Base-by-base conservation (phyloP, 2,113 vertebrate species). In the Melanerpes formicivorus region DNA sequence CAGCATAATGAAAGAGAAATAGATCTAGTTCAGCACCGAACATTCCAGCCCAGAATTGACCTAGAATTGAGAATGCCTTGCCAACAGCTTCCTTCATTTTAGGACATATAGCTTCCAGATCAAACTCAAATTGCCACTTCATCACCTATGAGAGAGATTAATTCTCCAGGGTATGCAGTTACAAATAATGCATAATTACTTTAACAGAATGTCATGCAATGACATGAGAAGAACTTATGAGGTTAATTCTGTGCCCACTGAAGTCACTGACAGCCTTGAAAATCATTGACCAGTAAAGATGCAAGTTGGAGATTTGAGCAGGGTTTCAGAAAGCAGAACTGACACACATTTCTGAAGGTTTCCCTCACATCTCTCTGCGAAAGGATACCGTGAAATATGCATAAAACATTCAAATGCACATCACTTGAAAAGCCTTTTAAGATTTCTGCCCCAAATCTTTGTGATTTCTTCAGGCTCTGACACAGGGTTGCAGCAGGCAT, bases 1-100 rank as follows among this genome's bases (percentile, higher is more conserved):
- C 72, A 74, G 76, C 25, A 87, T 87, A 93, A 85, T 83, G 65
- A 89, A 90, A 85, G 44, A 81, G 70, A 87, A 87, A 92, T 34
- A 78, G 73, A 58, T 87, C 73, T 65, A 34, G 44, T 80, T 87
- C 50, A 74, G 71, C 22, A n/a, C 56, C 30, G 14, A 40, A 72
- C 67, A 66, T 52, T 60, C 60, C n/a, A 85, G 72, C 19, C 52
- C 88, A 64, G 30, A 91, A 79, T 1, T 82, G 81, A 90, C 64
- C 48, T 46, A 64, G 62, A 94, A 85, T 2, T 64, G 37, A n/a
- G 64, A 87, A 85, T 15, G 21, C n/a, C 48, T 71, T 90, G 69
- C 69, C 67, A 78, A 80, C 18, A 83, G 50, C 54, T 77, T 80
- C 40, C 13, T 48, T 66, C 65, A 29, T 75, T 93, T 81, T 30